Conservation (phyloP, 2,888 invertebrate species). For the Amblyjoppa fuscipennis region DNA sequence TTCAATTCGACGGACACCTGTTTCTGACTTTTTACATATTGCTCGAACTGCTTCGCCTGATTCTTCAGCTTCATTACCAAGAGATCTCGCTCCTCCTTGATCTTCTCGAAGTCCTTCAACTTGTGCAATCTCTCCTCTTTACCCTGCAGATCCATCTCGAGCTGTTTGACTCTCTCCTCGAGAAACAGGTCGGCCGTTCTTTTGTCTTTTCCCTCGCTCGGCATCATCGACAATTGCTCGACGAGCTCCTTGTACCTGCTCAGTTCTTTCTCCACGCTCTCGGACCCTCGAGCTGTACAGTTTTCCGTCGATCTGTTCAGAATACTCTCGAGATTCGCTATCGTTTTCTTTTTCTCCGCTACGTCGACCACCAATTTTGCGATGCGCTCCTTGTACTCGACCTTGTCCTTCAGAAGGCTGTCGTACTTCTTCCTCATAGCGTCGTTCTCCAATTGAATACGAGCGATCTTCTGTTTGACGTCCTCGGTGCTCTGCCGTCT, state of each 20-base stretch:
- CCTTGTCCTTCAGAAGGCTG: slow-evolving; percentile 74
- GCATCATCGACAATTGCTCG: slow-evolving; percentile 71
- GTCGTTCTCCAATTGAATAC: slow-evolving; percentile 76
- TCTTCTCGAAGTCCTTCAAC: slow-evolving; percentile 78
- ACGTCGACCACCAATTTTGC: slow-evolving; percentile 86
- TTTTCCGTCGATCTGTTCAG: slow-evolving; percentile 72
- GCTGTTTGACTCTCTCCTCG: slow-evolving; percentile 76
- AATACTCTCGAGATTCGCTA: slow-evolving; percentile 82
- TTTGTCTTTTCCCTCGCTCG: slow-evolving; percentile 73
- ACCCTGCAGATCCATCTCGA: slow-evolving; percentile 77
- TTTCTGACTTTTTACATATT: slow-evolving; percentile 88
- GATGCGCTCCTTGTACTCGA: slow-evolving; percentile 85
- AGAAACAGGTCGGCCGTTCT: slow-evolving; percentile 70
- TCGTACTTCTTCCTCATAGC: slow-evolving; percentile 76
- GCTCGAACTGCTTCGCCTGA: slow-evolving; percentile 89
- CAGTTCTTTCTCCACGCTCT: slow-evolving; percentile 76
- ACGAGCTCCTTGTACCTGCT: slow-evolving; percentile 76
- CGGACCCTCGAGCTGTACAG: slow-evolving; percentile 62
- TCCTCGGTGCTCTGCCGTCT: slow-evolving; percentile 72
- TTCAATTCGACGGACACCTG: slow-evolving; percentile 80
- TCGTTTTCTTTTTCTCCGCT: slow-evolving; percentile 79
- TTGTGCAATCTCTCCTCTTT: slow-evolving; percentile 76
- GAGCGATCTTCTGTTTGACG: slow-evolving; percentile 69
- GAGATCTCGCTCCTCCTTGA: slow-evolving; percentile 87
- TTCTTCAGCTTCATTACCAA: slow-evolving; percentile 88